These are phyloP conservation scores for Protobothrops flavoviridis DNA, from an alignment of 2,113 vertebrate species.

Conservation along the genomic window DNA sequence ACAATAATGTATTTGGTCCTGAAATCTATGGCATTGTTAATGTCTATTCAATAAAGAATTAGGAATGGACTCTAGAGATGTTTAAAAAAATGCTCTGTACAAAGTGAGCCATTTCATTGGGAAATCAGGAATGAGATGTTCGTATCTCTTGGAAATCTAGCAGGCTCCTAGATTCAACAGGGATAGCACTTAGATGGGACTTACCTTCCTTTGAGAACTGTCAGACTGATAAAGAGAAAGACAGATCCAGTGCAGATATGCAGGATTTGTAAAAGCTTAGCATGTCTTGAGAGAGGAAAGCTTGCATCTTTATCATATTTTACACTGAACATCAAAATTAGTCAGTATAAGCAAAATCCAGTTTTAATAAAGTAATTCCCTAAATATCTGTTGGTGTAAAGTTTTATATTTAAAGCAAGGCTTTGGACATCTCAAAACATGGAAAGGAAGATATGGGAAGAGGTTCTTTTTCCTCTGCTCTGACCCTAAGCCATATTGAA, in stretches of 20 bases:
- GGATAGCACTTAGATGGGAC: not conserved
- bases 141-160: not conserved
- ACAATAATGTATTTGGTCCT: not conserved
- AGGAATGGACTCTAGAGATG: not conserved
- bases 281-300: not conserved
- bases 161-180: not conserved
- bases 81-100: not conserved
- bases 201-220: not conserved
- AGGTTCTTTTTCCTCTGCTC: not conserved
- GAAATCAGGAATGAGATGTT: not conserved
- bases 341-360: too few relatives aligned
- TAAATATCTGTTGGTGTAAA: not conserved
- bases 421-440: not conserved
- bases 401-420: not conserved
- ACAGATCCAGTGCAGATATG: not conserved
- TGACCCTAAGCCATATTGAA: not conserved
- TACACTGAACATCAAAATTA: not conserved
- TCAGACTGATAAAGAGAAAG: not conserved
- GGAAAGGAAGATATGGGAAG: not conserved
- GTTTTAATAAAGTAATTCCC: too few relatives aligned
- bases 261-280: not conserved
- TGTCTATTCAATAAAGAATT: not conserved
- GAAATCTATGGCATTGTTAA: not conserved
- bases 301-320: not conserved
- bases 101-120: not conserved